These are phyloP conservation scores for Sander vitreus DNA, from an alignment of 2,113 vertebrate genomes.

Conservation along the genomic window DNA sequence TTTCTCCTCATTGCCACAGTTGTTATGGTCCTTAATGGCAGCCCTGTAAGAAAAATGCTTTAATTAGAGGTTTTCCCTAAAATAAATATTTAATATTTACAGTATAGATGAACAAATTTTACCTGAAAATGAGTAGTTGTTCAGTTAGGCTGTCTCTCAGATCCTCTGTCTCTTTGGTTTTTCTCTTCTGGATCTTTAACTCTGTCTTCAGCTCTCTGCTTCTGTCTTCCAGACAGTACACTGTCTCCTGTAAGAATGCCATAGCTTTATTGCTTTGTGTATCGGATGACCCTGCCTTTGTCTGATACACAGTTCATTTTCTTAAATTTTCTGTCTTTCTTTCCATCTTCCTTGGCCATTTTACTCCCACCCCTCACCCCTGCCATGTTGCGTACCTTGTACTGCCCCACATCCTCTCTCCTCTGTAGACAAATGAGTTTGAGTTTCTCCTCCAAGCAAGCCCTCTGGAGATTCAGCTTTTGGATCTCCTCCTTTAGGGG, in stretches of 20 bases:
- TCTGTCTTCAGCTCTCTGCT: slow-evolving; percentile 89
- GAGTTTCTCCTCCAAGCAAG: slow-evolving; percentile 90
- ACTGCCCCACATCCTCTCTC: slow-evolving; percentile 87
- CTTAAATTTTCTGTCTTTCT: too few species aligned
- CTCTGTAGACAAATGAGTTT: slow-evolving; percentile 85
- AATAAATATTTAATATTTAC: too few species aligned
- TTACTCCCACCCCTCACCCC: not conserved
- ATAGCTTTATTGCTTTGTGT: not conserved
- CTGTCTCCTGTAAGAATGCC: slow-evolving; percentile 83
- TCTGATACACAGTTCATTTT: not conserved
- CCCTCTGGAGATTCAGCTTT: slow-evolving; percentile 86
- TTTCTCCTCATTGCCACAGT: slow-evolving; percentile 23
- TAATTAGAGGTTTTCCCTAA: not conserved
- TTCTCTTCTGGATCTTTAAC: slow-evolving; percentile 89
- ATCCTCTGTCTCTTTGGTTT: slow-evolving; percentile 89
- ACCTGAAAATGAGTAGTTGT: slow-evolving; percentile 91
- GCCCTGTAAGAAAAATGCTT: slow-evolving; percentile 53
- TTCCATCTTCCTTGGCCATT: not conserved
- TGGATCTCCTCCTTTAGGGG: slow-evolving; percentile 88
- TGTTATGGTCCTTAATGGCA: slow-evolving; percentile 40
- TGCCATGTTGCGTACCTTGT: slow-evolving; percentile 83
- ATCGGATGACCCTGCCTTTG: not conserved
- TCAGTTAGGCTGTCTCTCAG: slow-evolving; percentile 86
- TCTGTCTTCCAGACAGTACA: slow-evolving; percentile 89
- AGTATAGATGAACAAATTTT: slow-evolving; percentile 30